Evolutionary conservation across 1,140 invertebrate species (phyloP).

Genomic region (Drosophila kohkoa): DNA sequence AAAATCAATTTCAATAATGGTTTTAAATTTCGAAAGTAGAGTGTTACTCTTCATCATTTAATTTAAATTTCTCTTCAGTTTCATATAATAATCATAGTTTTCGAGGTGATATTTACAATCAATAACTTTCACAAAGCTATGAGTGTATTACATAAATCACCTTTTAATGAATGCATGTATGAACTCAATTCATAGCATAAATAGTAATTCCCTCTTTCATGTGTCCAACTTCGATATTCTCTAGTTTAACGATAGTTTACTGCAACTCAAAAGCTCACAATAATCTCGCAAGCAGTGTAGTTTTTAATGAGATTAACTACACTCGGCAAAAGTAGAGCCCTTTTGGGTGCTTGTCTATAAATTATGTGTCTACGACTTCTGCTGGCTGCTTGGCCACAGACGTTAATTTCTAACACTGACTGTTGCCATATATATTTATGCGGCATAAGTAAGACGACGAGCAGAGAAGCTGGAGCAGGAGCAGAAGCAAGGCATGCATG

Average conservation of each 20-base stretch:
- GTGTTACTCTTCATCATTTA: no score
- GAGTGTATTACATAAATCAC: no score
- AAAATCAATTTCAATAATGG: no score
- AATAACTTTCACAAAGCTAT: no score
- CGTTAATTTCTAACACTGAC: constrained; percentile 64
- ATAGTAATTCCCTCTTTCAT: no score
- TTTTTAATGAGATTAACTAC: constrained; percentile 3
- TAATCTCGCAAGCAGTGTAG: not conserved
- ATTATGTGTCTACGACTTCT: constrained; percentile 26
- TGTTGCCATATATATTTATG: constrained; percentile 45
- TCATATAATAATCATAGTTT: no score
- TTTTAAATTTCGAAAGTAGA: no score
- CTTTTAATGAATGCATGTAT: no score
- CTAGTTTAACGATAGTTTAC: not conserved
- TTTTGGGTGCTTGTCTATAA: constrained; percentile 9
- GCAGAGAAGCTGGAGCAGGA: not conserved
- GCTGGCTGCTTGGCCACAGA: constrained; percentile 35
- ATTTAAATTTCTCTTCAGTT: no score
- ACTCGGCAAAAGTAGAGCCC: not conserved
- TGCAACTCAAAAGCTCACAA: not conserved
- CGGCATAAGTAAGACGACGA: constrained; percentile 22
- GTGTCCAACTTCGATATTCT: no score
- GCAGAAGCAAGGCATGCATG: constrained; percentile 52
- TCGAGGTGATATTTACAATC: no score
- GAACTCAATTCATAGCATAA: no score